Evolutionary conservation across 2,113 vertebrate genomes (phyloP).

Genomic region (Antechinus flavipes): DNA sequence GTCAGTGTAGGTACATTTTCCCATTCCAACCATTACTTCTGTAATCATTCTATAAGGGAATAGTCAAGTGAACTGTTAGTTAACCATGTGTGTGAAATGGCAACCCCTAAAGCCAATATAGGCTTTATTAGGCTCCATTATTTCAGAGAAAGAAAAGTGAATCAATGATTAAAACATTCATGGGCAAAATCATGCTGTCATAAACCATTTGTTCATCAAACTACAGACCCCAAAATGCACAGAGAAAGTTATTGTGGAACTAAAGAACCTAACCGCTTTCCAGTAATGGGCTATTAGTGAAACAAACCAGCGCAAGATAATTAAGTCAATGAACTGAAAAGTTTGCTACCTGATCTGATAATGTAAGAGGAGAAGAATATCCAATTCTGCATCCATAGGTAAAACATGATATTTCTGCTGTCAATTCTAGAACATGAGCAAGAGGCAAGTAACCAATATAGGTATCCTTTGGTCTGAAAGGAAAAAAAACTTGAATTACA

Average conservation of each 20-base stretch:
- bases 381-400: slow-evolving; percentile 96
- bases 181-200: not conserved
- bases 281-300: not conserved
- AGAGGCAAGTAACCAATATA: slow-evolving; percentile 97
- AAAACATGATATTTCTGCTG: slow-evolving; percentile 96
- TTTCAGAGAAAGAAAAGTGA: not conserved
- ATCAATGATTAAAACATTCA: not conserved
- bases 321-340: slow-evolving; percentile 6
- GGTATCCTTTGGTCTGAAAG: slow-evolving; percentile 90
- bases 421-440: slow-evolving; percentile 97
- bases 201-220: not conserved
- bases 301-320: slow-evolving; percentile 26
- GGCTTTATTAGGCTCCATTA: too few relatives aligned
- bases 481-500: slow-evolving; percentile 53
- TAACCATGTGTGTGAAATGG: too few relatives aligned
- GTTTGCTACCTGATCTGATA: slow-evolving; percentile 95
- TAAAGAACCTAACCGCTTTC: slow-evolving; percentile 41
- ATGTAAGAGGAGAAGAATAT: slow-evolving; percentile 96
- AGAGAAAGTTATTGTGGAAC: not conserved
- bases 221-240: not conserved
- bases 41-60: not conserved
- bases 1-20: not conserved
- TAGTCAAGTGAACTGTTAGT: not conserved
- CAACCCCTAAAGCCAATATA: too few relatives aligned
- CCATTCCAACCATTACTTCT: not conserved